A percentile compares a stretch with the other conserved stretches of the same genome.
Evolutionary conservation across 1,140 invertebrate species (phyloP).

Genomic region (Zaprionus capensis): DNA sequence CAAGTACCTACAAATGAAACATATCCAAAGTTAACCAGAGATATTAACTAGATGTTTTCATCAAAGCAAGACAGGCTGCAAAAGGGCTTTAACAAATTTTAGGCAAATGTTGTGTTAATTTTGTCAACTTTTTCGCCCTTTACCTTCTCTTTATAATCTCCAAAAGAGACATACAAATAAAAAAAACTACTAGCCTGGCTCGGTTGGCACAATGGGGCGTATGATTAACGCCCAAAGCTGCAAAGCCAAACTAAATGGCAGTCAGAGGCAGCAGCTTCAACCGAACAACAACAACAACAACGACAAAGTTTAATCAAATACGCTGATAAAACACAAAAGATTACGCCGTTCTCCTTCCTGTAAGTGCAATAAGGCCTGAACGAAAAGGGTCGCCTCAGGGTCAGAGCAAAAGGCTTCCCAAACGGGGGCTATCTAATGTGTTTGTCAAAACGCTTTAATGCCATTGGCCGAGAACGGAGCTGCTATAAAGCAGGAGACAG

Average conservation of each 20-base stretch:
- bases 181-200: constrained; percentile 37
- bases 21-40: neutral
- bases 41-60: neutral
- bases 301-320: constrained; percentile 74
- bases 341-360: constrained; percentile 45
- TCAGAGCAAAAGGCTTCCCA: constrained; percentile 26
- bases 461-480: constrained; percentile 34
- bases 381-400: constrained; percentile 41
- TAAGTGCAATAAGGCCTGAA: constrained; percentile 45
- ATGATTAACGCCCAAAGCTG: constrained; percentile 72
- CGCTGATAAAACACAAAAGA: constrained; percentile 81
- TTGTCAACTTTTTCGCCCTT: constrained; percentile 31
- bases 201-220: constrained; percentile 52
- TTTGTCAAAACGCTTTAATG: constrained; percentile 81
- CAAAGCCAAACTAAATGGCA: constrained; percentile 64
- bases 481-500: constrained; percentile 59
- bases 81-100: neutral
- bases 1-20: neutral
- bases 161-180: constrained; percentile 31
- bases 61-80: neutral
- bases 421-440: constrained; percentile 65
- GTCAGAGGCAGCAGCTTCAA: neutral
- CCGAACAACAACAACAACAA: constrained; percentile 32
- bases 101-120: constrained; percentile 25
- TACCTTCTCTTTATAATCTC: constrained; percentile 11